Conservation (phyloP, 1,140 invertebrate species). For the Coenobita brevimanus region DNA sequence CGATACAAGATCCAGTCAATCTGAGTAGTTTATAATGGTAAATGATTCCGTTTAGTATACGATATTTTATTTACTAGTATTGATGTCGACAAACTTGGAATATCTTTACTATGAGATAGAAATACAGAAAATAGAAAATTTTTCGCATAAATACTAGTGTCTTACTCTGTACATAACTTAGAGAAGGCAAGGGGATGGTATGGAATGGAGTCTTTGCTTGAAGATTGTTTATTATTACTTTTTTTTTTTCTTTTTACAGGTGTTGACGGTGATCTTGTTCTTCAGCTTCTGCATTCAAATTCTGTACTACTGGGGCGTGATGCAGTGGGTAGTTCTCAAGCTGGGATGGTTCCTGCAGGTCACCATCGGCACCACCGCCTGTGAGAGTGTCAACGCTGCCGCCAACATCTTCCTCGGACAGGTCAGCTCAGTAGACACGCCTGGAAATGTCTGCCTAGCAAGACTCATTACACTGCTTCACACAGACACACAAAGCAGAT, state of each 20-base stretch:
- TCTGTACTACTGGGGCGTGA: constrained; percentile 88
- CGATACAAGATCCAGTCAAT: too few relatives aligned
- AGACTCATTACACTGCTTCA: too few relatives aligned
- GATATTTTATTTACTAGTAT: not conserved
- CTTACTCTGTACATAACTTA: not conserved
- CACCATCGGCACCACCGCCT: constrained; percentile 89
- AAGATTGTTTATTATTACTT: not conserved
- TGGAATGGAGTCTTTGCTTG: not conserved
- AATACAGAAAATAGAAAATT: too few relatives aligned
- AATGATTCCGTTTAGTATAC: not conserved
- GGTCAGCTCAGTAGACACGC: constrained; percentile 76
- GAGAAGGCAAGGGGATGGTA: not conserved
- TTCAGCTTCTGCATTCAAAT: constrained; percentile 91
- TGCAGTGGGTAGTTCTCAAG: constrained; percentile 91
- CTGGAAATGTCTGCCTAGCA: too few relatives aligned
- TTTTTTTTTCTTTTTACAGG: constrained; percentile 74
- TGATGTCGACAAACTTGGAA: too few relatives aligned
- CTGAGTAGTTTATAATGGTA: not conserved
- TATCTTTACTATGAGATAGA: too few relatives aligned
- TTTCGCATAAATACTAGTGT: too few relatives aligned
- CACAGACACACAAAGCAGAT: too few relatives aligned
- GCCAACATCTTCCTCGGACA: constrained; percentile 93
- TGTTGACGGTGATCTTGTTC: constrained; percentile 91
- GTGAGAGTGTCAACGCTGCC: constrained; percentile 92
- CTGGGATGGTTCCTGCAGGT: constrained; percentile 84